Evolutionary conservation across 2,113 vertebrate species (phyloP).

Genomic region (Caranx ignobilis): DNA sequence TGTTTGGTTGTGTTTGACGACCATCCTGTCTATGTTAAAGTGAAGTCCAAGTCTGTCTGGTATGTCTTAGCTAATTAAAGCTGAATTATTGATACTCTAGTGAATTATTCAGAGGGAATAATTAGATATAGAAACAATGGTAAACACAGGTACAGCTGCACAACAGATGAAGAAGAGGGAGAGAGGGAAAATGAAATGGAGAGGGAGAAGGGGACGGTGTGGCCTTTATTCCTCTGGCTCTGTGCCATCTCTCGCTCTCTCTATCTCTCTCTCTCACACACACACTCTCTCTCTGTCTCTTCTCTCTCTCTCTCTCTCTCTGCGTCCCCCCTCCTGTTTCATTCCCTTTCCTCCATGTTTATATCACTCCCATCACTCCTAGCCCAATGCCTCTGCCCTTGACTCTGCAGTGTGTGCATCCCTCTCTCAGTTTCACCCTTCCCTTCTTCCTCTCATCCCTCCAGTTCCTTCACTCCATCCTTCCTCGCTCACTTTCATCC

Average conservation of each 20-base stretch:
- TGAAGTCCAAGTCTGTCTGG: conserved; percentile 53
- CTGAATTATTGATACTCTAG: conserved; percentile 79
- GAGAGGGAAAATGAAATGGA: conserved; percentile 14
- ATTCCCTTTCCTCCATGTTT: conserved; percentile 51
- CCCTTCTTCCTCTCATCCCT: conserved; percentile 4
- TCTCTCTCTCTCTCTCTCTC: conserved; percentile 13
- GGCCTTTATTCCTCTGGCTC: conserved; percentile 70
- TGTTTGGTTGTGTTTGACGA: conserved; percentile 28
- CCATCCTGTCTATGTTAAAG: conserved; percentile 41
- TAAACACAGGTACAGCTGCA: conserved; percentile 73
- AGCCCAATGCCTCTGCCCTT: conserved; percentile 65
- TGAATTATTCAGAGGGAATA: conserved; percentile 78
- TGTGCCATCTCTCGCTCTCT: conserved; percentile 45
- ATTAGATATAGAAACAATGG: conserved; percentile 79
- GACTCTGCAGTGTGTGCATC: conserved; percentile 53
- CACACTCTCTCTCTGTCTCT: conserved; percentile 13
- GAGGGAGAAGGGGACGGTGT: conserved; percentile 35
- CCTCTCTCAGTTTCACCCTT: conserved; percentile 37
- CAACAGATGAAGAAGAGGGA: conserved; percentile 22
- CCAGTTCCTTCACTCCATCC: neutral
- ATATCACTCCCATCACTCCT: conserved; percentile 57
- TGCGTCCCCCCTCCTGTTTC: conserved; percentile 33
- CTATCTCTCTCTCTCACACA: conserved; percentile 4
- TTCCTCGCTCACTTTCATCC: conserved; percentile 33
- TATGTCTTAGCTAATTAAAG: conserved; percentile 80